A percentile compares a stretch with the other conserved stretches of the same genome.
Conservation (phyloP, 2,888 invertebrate species). For the Drosophila quinaria region DNA sequence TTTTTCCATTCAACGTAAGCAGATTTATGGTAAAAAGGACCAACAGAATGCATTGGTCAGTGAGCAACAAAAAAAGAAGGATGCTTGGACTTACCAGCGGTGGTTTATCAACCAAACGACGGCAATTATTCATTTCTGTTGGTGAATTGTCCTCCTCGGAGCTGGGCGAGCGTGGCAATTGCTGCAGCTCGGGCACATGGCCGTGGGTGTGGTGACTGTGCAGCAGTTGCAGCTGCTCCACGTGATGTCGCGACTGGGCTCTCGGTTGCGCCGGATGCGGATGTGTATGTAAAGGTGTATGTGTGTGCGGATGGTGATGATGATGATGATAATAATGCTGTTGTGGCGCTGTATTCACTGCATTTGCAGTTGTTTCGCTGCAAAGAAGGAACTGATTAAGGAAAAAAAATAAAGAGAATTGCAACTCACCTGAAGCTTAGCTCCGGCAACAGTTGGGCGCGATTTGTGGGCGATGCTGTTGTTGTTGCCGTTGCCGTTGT, state of each 20-base stretch:
- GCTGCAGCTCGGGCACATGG: constrained; percentile 56
- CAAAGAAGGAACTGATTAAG: constrained; percentile 13
- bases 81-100: constrained; percentile 87
- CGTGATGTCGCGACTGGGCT: constrained; percentile 56
- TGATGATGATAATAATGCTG: constrained; percentile 64
- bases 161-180: constrained; percentile 86
- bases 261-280: constrained; percentile 47
- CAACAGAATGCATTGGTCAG: constrained; percentile 36
- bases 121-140: constrained; percentile 94
- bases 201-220: constrained; percentile 68
- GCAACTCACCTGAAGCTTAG: constrained; percentile 74
- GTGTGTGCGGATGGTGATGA: constrained; percentile 55
- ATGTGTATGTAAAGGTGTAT: constrained; percentile 53
- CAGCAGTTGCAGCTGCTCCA: constrained; percentile 75
- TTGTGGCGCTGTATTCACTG: constrained; percentile 27
- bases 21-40: constrained; percentile 36
- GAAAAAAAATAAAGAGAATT: neutral
- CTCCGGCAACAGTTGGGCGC: constrained; percentile 66
- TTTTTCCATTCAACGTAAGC: constrained; percentile 17
- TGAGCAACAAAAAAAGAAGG: constrained; percentile 34
- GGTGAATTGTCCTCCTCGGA: constrained; percentile 96
- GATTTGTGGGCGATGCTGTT: constrained; percentile 38
- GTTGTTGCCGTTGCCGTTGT: constrained; percentile 31
- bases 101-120: constrained; percentile 92
- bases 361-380: constrained; percentile 34